Base-by-base conservation (phyloP, 64 coral and sea anemone genomes). In the Actinia equina region DNA sequence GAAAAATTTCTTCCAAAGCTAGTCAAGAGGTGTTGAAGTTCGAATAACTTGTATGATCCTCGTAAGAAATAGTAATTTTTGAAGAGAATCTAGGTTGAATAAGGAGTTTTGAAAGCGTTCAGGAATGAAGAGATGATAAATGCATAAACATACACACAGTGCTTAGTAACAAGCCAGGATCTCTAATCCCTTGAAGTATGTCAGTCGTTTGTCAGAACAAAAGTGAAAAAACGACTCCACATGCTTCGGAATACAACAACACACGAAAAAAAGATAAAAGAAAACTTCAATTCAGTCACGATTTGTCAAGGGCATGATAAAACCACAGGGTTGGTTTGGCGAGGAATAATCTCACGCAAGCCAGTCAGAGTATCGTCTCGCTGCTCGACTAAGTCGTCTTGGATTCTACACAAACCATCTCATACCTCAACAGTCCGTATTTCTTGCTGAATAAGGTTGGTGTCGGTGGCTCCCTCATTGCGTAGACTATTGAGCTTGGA, bases 361-460 rank as follows among this genome's bases (percentile, higher is more conserved):
- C 7, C 37, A 27, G 63, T 69, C 63, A 26, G 69, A 30, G 3
- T 74, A 9, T 74, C 69, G 69, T 41, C 71, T 80, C 51, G 9
- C 77, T 62, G 61, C 7, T 79, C 69, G 84, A 10, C 85, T 52
- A 37, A 37, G 30, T 61, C 89, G 8, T 59, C 9, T 77, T 54
- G 26, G 49, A 42, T 86, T 46, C 4, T 46, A 45, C 61, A 61
- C 49, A 11, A 18, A 43, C 18, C 4, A 55, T 37, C 79, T 27
- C 88, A 80, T 93, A 92, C 97, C 97, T 99, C 97, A 20, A 91
- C 79, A 25, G 93, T 95, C 19, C 93, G 88, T 83, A 99, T 99
- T 93, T 99, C 97, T 93, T 99, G 97, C 88, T 99, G 97, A 88
- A 99, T 99, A 25, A 99, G 89, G 86, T 99, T 93, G 37, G 89